phyloP scores from a whole-genome alignment of 2,113 vertebrate genomes.

The Apistogramma diplotaenia region DNA sequence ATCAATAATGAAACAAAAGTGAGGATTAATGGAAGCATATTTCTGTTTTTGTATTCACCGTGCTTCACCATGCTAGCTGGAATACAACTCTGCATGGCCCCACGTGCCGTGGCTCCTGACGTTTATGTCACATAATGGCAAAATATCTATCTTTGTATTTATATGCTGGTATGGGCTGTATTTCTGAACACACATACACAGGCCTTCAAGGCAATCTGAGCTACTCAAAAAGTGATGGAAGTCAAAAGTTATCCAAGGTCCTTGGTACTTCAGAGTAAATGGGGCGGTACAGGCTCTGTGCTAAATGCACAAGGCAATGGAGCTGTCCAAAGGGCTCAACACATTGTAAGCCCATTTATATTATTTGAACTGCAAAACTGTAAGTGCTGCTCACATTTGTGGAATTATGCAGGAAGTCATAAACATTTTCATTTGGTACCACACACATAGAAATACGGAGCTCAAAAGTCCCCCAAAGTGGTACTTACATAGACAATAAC shows the following conservation, averaged over 20 bases:
- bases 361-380: conserved; percentile 1
- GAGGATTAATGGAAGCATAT: neutral
- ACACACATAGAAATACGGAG: neutral
- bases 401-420: neutral
- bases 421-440: conserved; percentile 4
- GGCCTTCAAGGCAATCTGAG: neutral
- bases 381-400: conserved; percentile 30
- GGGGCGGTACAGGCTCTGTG: neutral
- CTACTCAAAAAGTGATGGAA: neutral
- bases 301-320: neutral
- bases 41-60: too few species aligned
- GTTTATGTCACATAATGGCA: neutral
- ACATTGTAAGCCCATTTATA: neutral
- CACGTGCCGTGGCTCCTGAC: neutral
- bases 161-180: neutral
- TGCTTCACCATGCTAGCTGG: too few species aligned
- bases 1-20: neutral
- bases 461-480: conserved; percentile 2
- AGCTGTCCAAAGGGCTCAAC: conserved; percentile 22
- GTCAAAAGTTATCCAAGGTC: neutral
- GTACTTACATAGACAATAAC: conserved; percentile 5
- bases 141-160: neutral
- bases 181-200: neutral
- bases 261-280: conserved; percentile 1
- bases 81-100: neutral